Base-by-base conservation (phyloP, 2,113 vertebrate genomes). In the Peromyscus leucopus region DNA sequence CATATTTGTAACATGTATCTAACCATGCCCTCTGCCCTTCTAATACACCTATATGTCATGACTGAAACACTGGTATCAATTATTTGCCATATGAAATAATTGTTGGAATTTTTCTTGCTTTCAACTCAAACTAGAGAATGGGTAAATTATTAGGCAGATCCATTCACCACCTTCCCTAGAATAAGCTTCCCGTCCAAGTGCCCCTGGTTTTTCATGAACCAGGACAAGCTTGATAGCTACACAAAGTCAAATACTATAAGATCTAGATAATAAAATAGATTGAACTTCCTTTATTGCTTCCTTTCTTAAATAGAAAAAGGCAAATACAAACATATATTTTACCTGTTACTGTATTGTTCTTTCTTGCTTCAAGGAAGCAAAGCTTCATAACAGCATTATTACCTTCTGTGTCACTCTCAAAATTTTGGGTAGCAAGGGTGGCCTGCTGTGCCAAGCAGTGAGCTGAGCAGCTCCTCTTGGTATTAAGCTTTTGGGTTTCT, bases 291-390 rank as follows among this genome's bases (percentile, higher is more conserved):
- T 80, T 80, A 48, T 55, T 59, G 26, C 10, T 80, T 28, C 36
- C 11, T 93, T 88, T 91, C 61, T 72, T 31, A 90, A 72, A 82
- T 82, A 39, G 59, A 92, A 2, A 61, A 46, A 48, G 75, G 19
- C 42, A 42, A 31, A 93, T 71, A 51, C 36, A 74, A 31, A 92
- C 91, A 96, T 39, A 65, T 17, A 59, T 91, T 97, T 97, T 83
- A 99, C 99, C 99, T 99, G 98, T 93, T 85, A 91, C 24, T 79
- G 97, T 94, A 51, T 57, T 95, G 91, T 94, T 97, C 84, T 97
- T 98, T 95, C 98, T 98, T 69, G 97, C 93, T 42, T 98, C 98
- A 46, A 99, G 98, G 89, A 99, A 99, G 85, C 98, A 98, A 97
- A 99, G 97, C 71, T 96, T 98, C 55, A 59, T 98, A 96, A 99